Percentiles rank a stretch among this genome's conserved stretches.
Conservation (phyloP, 1,140 invertebrate species). For the Cyclina sinensis region DNA sequence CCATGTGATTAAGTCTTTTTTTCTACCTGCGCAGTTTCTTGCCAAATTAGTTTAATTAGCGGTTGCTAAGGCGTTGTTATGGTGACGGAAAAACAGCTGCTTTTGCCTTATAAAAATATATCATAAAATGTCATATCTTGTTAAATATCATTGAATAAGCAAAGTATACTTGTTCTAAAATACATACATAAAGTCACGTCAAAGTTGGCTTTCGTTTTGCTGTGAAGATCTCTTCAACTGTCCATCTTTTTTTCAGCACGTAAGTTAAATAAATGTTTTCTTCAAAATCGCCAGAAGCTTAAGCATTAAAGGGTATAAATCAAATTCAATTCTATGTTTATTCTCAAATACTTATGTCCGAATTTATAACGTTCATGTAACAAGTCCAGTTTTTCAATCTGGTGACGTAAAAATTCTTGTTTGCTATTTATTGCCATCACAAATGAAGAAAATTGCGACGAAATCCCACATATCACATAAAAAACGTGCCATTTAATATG, state of each 20-base stretch:
- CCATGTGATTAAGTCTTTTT: slow-evolving; percentile 8
- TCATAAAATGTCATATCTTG: slow-evolving; percentile 1
- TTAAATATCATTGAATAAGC: slow-evolving; percentile 4
- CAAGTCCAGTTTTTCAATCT: too few species aligned
- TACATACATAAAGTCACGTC: slow-evolving; percentile 29
- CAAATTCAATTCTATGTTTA: too few species aligned
- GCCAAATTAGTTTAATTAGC: slow-evolving; percentile 39
- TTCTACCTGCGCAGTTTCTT: not conserved
- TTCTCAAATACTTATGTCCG: too few species aligned
- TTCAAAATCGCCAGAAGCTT: not conserved
- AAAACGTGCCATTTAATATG: too few species aligned
- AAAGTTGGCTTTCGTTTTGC: not conserved
- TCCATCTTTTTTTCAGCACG: not conserved
- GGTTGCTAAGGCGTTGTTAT: slow-evolving; percentile 26
- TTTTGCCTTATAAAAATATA: slow-evolving; percentile 20
- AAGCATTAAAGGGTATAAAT: too few species aligned
- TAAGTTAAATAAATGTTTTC: not conserved
- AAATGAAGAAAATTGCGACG: too few species aligned
- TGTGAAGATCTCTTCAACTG: not conserved
- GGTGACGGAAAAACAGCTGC: not conserved
- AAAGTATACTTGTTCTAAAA: slow-evolving; percentile 10
- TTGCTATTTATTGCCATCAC: too few species aligned
- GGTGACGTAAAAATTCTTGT: too few species aligned
- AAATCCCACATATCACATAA: too few species aligned
- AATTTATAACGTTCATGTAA: too few species aligned